Base-by-base conservation (phyloP, 2,113 vertebrate genomes). In the Sakesphorus luctuosus region DNA sequence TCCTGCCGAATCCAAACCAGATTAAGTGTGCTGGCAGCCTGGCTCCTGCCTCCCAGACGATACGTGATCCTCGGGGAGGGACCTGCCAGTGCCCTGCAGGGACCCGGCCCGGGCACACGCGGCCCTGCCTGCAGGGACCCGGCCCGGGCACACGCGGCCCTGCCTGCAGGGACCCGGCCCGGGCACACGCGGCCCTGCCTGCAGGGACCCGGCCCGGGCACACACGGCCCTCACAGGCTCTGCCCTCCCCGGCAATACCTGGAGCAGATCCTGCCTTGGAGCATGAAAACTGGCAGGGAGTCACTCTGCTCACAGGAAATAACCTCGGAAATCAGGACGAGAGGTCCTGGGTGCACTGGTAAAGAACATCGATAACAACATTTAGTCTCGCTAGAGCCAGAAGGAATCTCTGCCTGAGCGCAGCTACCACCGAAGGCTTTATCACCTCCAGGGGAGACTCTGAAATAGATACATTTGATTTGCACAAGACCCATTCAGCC, bases 1-100 rank as follows among this genome's bases (percentile, higher is more conserved):
- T 87, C 83, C 62, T 59, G 44, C 92, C 89, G 87, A 91, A 92
- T 87, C 89, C 55, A 47, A 90, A 81, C 8, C 8, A 90, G 94
- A 94, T 92, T 59, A 90, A 90, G 33, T 72, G 80, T 53, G 83
- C 80, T 89, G 47, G 73, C 84, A 89, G 73, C 31, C 68, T 0
- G 19, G 31, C 76, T 76, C 20, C 28, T 38, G 23, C 59, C 76
- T 63, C 36, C 8, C 71, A 26, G 68, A 5, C 43, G 4, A 62
- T 7, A 47, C 18, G 8, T 1, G 73, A 93, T 56, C 88, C 36
- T 50, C 5, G 0, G 19, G 80, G 43, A 61, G 21, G 55, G 78
- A 40, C 24, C 82, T 50, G 88, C 85, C 94, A 62, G 13, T 4
- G 25, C 76, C 25, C 58, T 29, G 79, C 35, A 56, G 71, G 9